Evolutionary conservation across 2,888 invertebrate species (phyloP).

Genomic region (Brachyopa scutellaris): DNA sequence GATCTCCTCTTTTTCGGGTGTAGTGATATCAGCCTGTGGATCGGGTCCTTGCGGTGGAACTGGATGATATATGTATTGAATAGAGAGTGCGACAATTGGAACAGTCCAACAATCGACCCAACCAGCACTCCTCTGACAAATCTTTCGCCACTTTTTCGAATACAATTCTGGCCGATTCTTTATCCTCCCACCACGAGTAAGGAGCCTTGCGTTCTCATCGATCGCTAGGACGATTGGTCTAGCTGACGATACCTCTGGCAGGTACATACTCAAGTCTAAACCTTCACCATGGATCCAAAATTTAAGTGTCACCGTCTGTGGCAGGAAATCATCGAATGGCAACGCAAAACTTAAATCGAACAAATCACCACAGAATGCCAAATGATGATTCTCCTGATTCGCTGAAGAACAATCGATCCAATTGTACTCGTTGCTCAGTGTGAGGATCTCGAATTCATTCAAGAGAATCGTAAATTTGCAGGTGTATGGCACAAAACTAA

Average conservation of each 20-base stretch:
- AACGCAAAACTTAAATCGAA: constrained; percentile 96
- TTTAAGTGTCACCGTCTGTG: constrained; percentile 92
- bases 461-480: constrained; percentile 95
- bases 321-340: constrained; percentile 96
- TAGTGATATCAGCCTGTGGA: constrained; percentile 95
- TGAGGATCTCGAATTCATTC: constrained; percentile 97
- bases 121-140: constrained; percentile 87
- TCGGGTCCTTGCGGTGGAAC: constrained; percentile 93
- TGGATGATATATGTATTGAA: constrained; percentile 95
- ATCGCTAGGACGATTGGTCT: constrained; percentile 91
- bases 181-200: constrained; percentile 88
- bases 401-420: constrained; percentile 99
- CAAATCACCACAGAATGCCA: constrained; percentile 96
- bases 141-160: constrained; percentile 90
- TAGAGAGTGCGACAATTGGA: constrained; percentile 95
- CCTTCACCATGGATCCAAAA: constrained; percentile 98
- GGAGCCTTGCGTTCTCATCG: constrained; percentile 93
- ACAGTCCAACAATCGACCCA: constrained; percentile 99
- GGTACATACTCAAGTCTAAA: constrained; percentile 93
- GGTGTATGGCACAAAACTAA: constrained; percentile 97
- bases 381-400: constrained; percentile 96
- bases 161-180: constrained; percentile 83
- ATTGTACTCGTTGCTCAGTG: constrained; percentile 97
- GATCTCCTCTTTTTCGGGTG: constrained; percentile 97
- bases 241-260: constrained; percentile 96